Percentiles rank a stretch among this genome's conserved stretches.
Evolutionary conservation across 1,140 invertebrate species (phyloP).

Genomic region (Listronotus oregonensis): DNA sequence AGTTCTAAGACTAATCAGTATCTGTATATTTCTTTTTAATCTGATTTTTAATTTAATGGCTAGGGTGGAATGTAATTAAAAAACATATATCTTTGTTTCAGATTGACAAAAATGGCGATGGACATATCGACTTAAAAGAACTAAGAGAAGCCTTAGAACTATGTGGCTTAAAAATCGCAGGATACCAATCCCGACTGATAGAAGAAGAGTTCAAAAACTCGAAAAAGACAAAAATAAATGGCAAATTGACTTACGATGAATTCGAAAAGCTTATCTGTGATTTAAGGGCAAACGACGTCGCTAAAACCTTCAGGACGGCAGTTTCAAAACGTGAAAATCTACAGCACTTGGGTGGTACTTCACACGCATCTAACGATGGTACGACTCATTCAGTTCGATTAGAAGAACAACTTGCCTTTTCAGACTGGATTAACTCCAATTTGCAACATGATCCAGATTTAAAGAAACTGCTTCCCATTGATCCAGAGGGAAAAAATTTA

Average conservation of each 20-base stretch:
- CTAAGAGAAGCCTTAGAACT: conserved; percentile 87
- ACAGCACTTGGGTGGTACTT: conserved; percentile 91
- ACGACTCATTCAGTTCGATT: conserved; percentile 92
- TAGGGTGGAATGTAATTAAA: too few species aligned
- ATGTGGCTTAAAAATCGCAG: conserved; percentile 91
- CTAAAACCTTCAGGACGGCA: conserved; percentile 88
- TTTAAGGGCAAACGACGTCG: conserved; percentile 87
- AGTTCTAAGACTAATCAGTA: too few species aligned
- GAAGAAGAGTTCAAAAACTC: conserved; percentile 85
- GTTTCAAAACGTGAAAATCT: conserved; percentile 93
- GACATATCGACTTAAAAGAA: conserved; percentile 87
- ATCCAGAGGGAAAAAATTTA: conserved; percentile 83
- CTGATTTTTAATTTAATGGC: too few species aligned
- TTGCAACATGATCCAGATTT: conserved; percentile 87
- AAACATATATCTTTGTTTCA: conserved; percentile 59
- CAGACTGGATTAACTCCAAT: conserved; percentile 98
- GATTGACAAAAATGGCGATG: conserved; percentile 91
- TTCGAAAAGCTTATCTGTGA: conserved; percentile 90
- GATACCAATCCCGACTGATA: conserved; percentile 87
- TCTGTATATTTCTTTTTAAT: too few species aligned
- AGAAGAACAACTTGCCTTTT: conserved; percentile 98
- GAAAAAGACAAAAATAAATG: conserved; percentile 69
- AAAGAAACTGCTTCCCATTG: conserved; percentile 88
- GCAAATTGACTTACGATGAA: conserved; percentile 80
- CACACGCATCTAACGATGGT: conserved; percentile 90